Percentiles rank a stretch among this genome's conserved stretches.
Conservation (phyloP, 2,888 invertebrate genomes). For the Drosophila peninsularis region DNA sequence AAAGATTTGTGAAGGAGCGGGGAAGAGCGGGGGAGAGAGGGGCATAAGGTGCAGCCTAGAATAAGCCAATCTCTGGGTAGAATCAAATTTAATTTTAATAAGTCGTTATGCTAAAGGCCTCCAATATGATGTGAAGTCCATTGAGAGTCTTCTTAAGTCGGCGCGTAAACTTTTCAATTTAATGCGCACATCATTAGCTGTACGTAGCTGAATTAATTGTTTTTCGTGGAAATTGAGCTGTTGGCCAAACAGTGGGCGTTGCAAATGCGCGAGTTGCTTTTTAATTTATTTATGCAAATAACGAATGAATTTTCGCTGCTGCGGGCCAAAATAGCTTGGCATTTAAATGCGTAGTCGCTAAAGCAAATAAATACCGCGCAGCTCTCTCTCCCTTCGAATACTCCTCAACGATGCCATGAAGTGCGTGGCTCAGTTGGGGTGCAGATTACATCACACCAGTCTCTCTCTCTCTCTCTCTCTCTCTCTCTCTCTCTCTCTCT, state of each 20-base stretch:
- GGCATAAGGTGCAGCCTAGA: too few species aligned
- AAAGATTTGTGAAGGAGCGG: neutral
- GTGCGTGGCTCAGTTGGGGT: slow-evolving; percentile 33
- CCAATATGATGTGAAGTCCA: slow-evolving; percentile 6
- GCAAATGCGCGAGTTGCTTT: slow-evolving; percentile 43
- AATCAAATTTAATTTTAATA: neutral
- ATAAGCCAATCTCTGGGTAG: neutral
- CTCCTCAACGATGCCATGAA: slow-evolving; percentile 32
- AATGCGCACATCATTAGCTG: slow-evolving; percentile 73
- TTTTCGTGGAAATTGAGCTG: slow-evolving; percentile 67
- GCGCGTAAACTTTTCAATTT: slow-evolving; percentile 48
- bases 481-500: neutral
- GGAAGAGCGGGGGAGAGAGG: too few species aligned
- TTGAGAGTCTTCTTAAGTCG: slow-evolving; percentile 25
- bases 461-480: neutral
- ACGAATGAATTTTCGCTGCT: slow-evolving; percentile 45
- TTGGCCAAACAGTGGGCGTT: slow-evolving; percentile 32
- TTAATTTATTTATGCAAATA: slow-evolving; percentile 73
- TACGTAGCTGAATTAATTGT: slow-evolving; percentile 66
- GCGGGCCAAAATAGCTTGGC: slow-evolving; percentile 31
- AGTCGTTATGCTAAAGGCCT: neutral
- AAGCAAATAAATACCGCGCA: slow-evolving; percentile 43
- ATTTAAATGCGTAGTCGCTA: slow-evolving; percentile 45
- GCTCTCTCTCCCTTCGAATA: neutral
- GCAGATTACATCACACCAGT: slow-evolving; percentile 30